Conservation (phyloP, 2,113 vertebrate species). For the Rattus norvegicus region DNA sequence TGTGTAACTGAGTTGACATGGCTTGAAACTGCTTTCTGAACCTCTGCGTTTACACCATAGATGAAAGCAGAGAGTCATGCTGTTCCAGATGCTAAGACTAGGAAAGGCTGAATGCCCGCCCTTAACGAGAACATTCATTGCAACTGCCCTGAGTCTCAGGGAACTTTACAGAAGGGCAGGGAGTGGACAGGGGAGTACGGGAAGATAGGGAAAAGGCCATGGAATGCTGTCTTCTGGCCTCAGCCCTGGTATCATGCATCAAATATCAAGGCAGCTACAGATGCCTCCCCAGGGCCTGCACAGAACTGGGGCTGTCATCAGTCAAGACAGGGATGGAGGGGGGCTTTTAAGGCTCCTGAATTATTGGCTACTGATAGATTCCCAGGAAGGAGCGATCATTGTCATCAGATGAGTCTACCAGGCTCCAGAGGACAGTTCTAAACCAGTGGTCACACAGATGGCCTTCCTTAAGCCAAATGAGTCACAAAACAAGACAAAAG, state of each 20-base stretch:
- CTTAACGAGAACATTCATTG: not conserved
- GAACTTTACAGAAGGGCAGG: not conserved
- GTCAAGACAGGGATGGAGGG: not conserved
- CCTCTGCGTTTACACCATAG: not conserved
- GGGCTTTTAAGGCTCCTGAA: not conserved
- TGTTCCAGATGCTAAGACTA: not conserved
- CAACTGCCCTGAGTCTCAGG: not conserved
- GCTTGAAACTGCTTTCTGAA: not conserved
- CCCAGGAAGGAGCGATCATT: not conserved
- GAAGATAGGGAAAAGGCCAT: not conserved
- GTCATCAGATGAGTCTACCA: not conserved
- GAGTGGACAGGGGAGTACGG: no score
- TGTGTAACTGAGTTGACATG: not conserved
- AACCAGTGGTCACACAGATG: not conserved
- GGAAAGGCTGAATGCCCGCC: not conserved
- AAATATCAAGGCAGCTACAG: not conserved
- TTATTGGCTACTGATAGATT: not conserved
- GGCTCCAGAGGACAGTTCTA: not conserved
- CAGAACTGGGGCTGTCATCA: not conserved
- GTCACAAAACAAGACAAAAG: not conserved
- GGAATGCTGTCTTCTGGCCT: not conserved
- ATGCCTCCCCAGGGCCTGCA: not conserved
- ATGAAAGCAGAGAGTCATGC: not conserved
- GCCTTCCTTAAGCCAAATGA: not conserved
- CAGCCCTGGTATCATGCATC: not conserved